Percentiles rank a stretch among this genome's conserved stretches.
These are phyloP conservation scores for Melanotaenia boesemani DNA, from an alignment of 2,797 vertebrate species.

Conservation along the genomic window DNA sequence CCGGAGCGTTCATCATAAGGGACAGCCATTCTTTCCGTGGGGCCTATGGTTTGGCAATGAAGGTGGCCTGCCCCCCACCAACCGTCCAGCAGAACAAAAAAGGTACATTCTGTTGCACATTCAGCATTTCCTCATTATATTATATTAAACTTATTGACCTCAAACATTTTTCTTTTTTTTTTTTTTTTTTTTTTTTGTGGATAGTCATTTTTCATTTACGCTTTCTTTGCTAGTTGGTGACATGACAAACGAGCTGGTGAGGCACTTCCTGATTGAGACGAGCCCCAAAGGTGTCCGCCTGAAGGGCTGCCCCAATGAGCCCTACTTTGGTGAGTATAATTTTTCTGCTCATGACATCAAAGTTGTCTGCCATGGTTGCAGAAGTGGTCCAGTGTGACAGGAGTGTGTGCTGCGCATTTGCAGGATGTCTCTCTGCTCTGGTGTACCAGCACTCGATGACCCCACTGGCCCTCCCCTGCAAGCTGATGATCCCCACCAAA, in stretches of 20 bases:
- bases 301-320: constrained; percentile 97
- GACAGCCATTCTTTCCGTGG: constrained; percentile 98
- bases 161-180: not conserved
- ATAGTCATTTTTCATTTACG: not conserved
- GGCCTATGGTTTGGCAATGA: constrained; percentile 97
- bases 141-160: too few species aligned
- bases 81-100: constrained; percentile 94
- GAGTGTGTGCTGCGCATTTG: not conserved
- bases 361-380: not conserved
- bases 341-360: not conserved
- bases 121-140: not conserved
- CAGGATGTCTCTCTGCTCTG: constrained; percentile 95
- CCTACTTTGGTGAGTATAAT: constrained; percentile 88
- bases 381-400: not conserved
- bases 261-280: constrained; percentile 98
- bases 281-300: constrained; percentile 95
- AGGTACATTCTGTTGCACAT: constrained; percentile 59
- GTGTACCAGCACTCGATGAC: constrained; percentile 99
- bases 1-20: constrained; percentile 94
- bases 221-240: constrained; percentile 81
- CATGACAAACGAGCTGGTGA: constrained; percentile 92
- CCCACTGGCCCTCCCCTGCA: constrained; percentile 95
- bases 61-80: constrained; percentile 95
- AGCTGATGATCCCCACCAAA: constrained; percentile 96
- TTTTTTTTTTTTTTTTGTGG: not conserved